These are phyloP conservation scores for Elephas maximus DNA, from an alignment of 2,113 vertebrate genomes.

Conservation along the genomic window DNA sequence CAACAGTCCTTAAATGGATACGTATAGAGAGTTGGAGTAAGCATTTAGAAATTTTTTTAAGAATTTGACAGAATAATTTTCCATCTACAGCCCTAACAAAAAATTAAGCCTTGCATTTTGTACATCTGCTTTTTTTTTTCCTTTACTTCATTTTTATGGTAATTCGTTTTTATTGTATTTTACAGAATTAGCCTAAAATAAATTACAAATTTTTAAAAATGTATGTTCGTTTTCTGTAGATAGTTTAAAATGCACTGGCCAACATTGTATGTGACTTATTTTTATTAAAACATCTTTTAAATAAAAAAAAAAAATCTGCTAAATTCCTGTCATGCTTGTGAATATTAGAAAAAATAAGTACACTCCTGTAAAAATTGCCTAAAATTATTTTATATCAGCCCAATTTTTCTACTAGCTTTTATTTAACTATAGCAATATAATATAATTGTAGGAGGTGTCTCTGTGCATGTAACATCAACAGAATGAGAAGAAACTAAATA, in stretches of 20 bases:
- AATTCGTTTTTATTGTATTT: constrained; percentile 20
- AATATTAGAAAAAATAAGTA: background rate
- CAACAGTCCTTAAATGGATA: background rate
- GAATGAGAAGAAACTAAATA: constrained; percentile 9
- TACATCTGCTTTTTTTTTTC: background rate
- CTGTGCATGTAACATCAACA: background rate
- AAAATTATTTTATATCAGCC: background rate
- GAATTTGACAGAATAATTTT: background rate
- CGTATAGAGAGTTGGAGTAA: background rate
- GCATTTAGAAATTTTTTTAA: background rate
- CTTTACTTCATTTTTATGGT: background rate
- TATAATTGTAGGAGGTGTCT: background rate
- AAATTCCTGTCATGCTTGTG: background rate
- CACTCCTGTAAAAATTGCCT: background rate
- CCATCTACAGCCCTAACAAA: background rate
- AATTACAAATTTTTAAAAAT: background rate
- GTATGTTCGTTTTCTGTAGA: background rate
- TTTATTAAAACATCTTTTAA: background rate
- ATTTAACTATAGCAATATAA: background rate
- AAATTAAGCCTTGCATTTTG: background rate
- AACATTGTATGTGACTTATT: background rate
- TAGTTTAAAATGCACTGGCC: background rate
- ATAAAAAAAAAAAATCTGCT: background rate
- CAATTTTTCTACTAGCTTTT: background rate
- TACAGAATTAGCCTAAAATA: background rate